Conservation (phyloP, 2,797 vertebrate genomes). For the Catamblyrhynchus diadema region DNA sequence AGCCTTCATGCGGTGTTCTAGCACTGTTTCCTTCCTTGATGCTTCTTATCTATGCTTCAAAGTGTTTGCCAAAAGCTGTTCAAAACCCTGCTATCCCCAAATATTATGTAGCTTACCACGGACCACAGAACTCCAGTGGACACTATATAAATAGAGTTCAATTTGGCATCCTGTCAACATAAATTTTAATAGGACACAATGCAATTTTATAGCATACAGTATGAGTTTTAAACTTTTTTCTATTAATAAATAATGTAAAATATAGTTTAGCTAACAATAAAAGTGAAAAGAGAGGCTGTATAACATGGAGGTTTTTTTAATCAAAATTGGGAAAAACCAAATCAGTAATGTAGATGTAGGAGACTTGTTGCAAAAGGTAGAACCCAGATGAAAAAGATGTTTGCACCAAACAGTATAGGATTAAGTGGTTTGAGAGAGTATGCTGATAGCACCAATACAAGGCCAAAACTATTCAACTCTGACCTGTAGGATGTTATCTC, state of each 20-base stretch:
- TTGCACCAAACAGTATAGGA: background rate
- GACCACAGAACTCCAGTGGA: background rate
- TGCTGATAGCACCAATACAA: background rate
- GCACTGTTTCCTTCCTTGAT: background rate
- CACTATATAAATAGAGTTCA: background rate
- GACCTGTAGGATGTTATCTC: background rate
- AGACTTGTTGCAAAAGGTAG: background rate
- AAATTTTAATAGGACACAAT: background rate
- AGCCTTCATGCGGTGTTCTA: background rate
- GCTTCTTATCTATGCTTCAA: conserved; percentile 9
- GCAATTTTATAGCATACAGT: background rate
- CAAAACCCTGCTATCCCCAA: conserved; percentile 17
- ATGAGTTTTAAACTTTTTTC: background rate
- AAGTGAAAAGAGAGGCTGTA: background rate
- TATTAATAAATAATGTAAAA: background rate
- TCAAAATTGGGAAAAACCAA: rapidly evolving
- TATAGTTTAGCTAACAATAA: background rate
- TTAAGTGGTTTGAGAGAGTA: background rate
- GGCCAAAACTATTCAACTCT: background rate
- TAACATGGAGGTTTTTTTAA: background rate
- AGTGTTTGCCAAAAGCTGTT: conserved; percentile 24
- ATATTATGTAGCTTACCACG: background rate
- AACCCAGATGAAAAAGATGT: background rate
- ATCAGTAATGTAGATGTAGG: background rate
- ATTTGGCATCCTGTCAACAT: background rate